Conservation (phyloP, 2,113 vertebrate species). For the Gasterosteus aculeatus region DNA sequence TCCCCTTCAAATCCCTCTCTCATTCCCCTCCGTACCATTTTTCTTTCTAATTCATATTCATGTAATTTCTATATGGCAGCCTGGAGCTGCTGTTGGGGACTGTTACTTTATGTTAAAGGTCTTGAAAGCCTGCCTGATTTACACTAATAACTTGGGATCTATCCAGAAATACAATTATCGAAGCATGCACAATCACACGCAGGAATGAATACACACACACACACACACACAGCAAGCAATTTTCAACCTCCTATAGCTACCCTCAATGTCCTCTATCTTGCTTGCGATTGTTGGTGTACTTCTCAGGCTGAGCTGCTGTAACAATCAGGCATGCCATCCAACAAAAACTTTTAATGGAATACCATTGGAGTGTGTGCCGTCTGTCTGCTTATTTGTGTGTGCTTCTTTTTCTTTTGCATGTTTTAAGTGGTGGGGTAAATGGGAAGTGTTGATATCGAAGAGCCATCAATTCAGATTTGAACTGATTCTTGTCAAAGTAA, state of each 20-base stretch:
- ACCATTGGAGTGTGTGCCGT: conserved; percentile 27
- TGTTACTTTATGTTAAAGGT: conserved; percentile 77
- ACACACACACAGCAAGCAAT: conserved; percentile 21
- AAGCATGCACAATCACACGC: conserved; percentile 28
- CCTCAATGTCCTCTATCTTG: conserved; percentile 49
- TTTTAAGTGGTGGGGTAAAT: conserved; percentile 64
- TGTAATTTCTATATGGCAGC: conserved; percentile 77
- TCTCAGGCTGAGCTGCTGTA: conserved; percentile 50
- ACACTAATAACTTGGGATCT: conserved; percentile 80
- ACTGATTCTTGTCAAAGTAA: conserved; percentile 65
- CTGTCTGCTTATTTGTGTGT: conserved; percentile 9
- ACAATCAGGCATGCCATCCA: conserved; percentile 58
- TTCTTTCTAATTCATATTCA: conserved; percentile 76
- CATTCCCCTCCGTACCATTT: conserved; percentile 44
- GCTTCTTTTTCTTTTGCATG: conserved; percentile 37
- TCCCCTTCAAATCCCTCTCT: conserved; percentile 42
- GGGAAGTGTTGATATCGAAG: conserved; percentile 58
- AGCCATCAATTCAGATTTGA: conserved; percentile 59
- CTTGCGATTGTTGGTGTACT: conserved; percentile 42
- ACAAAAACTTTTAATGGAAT: conserved; percentile 61
- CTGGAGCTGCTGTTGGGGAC: conserved; percentile 69
- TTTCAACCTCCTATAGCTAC: conserved; percentile 45
- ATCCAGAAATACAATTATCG: conserved; percentile 78
- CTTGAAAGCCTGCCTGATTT: conserved; percentile 77
- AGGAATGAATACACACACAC: not conserved